Evolutionary conservation across 2,797 vertebrate species (phyloP).

Genomic region (Sorex maritimensis): DNA sequence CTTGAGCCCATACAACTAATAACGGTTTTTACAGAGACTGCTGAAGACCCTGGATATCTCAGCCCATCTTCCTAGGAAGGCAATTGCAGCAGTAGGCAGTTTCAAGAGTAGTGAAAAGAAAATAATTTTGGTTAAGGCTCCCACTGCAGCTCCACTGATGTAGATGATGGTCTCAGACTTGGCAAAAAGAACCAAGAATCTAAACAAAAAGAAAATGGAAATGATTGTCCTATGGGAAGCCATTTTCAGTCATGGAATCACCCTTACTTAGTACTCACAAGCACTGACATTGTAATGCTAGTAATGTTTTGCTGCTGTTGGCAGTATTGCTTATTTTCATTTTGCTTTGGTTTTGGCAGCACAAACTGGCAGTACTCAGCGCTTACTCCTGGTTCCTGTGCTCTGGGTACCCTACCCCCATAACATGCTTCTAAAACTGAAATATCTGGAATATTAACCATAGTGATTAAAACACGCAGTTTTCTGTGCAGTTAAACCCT

Average conservation of each 20-base stretch:
- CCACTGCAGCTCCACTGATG: background rate
- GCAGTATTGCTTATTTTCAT: no score
- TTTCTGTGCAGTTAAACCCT: no score
- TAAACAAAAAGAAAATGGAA: background rate
- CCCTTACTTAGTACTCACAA: background rate
- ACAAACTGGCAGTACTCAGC: no score
- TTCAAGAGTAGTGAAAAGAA: background rate
- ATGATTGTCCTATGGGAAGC: background rate
- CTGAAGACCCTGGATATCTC: background rate
- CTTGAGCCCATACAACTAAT: background rate
- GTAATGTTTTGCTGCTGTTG: background rate
- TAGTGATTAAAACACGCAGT: no score
- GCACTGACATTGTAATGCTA: background rate
- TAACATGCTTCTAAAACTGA: no score
- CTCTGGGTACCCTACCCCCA: no score
- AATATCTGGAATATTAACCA: no score
- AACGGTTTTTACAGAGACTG: conserved; percentile 2
- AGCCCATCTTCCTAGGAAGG: background rate
- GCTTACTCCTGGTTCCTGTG: no score
- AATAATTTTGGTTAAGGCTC: background rate
- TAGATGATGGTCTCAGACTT: background rate
- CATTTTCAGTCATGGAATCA: conserved; percentile 14
- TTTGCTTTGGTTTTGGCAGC: no score
- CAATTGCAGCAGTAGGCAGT: background rate
- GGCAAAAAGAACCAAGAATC: background rate